Evolutionary conservation across 2,797 vertebrate species (phyloP).

Genomic region (Acanthis flammea): DNA sequence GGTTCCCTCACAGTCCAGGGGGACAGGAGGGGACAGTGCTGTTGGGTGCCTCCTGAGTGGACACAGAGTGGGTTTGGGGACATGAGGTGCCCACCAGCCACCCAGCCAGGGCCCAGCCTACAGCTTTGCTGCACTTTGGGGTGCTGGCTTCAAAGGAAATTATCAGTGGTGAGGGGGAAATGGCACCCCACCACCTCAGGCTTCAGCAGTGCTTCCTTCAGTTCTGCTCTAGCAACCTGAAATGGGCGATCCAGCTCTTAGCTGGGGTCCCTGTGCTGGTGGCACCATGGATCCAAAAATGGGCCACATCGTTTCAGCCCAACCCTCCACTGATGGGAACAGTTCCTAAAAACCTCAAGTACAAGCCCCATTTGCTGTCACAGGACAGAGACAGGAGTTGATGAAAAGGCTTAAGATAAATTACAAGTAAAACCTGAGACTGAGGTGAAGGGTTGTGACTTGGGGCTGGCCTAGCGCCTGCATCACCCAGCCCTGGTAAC

Average conservation of each 20-base stretch:
- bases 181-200: fast-evolving
- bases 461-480: fast-evolving
- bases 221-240: background rate
- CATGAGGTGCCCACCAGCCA: background rate
- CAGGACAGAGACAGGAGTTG: background rate
- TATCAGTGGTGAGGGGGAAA: background rate
- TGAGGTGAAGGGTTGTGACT: background rate
- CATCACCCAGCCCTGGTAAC: background rate
- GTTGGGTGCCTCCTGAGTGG: background rate
- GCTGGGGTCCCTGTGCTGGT: background rate
- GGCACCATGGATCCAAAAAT: background rate
- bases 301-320: background rate
- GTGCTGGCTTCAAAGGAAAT: background rate
- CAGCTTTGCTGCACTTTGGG: background rate
- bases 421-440: background rate
- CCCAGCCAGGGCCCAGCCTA: background rate
- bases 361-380: fast-evolving
- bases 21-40: background rate
- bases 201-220: background rate
- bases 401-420: background rate
- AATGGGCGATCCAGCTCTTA: background rate
- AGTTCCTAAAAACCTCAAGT: background rate
- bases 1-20: background rate
- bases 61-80: background rate
- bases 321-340: fast-evolving